Evolutionary conservation across 2,113 vertebrate genomes (phyloP), one percentile per base, ranked within the genome.

Genomic region (Dryoscopus gambensis): DNA sequence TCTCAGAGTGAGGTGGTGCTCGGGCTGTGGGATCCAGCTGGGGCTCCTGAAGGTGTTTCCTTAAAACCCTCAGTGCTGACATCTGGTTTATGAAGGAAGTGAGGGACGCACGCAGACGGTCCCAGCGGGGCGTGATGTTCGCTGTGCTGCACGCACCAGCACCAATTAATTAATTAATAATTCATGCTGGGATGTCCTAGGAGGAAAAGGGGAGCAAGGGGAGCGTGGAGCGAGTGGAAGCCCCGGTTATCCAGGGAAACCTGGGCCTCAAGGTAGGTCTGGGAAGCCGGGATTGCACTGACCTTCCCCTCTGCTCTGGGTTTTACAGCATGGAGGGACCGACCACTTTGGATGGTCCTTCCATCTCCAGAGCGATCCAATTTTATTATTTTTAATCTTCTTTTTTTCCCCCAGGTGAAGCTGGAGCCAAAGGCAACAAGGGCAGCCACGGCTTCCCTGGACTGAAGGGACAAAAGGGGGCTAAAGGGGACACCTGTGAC

Each of bases 191-290:
- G 50, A 95, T 63, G 71, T 95, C 96, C 92, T 84, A 99, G 99
- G 99, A 78, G 98, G 98, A 28, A 99, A 98, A 97, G 99, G 99
- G 84, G 99, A 99, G 50, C 98, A 97, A 96, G 99, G 99, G 13
- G 98, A 98, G 56, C 96, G 84, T 97, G 99, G 99, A 90, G 12
- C 83, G 11, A 90, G 88, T 11, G 99, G 99, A 37, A 46, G 89
- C 84, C 97, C 98, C 10, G 99, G 99, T n/a, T 97, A 97, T 60
- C 97, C 98, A n/a, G 99, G 99, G 56, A 99, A 99, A 95, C 98
- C 98, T 33, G 99, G 99, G 89, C 98, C 97, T 85, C 98, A 98
- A 99, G 99, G 99, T 99, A 97, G 7, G 71, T 55, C 39, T 70
- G 87, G 70, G 35, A 86, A 62, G 59, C 10, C 17, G 5, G 25